A percentile compares a stretch with the other conserved stretches of the same genome.
phyloP scores from a whole-genome alignment of 2,113 vertebrate species.

The Oreochromis spilurus region DNA sequence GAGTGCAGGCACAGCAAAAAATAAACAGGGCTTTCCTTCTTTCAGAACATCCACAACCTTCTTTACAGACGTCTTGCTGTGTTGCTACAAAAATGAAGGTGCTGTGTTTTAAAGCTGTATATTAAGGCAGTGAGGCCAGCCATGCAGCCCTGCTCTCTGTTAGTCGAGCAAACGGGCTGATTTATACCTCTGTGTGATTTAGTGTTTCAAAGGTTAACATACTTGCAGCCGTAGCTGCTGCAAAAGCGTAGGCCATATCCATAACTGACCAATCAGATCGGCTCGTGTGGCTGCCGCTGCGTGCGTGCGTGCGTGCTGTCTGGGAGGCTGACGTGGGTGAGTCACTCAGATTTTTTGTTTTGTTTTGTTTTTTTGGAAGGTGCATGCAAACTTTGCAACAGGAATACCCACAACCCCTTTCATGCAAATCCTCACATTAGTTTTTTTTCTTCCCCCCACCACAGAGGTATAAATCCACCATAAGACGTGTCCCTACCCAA shows the following conservation, averaged over 20 bases:
- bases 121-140: conserved; percentile 39
- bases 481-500: conserved; percentile 75
- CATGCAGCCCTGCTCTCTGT: conserved; percentile 63
- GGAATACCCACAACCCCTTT: conserved; percentile 55
- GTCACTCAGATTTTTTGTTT: not conserved
- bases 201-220: not conserved
- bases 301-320: not conserved
- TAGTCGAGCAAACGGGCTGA: conserved; percentile 50
- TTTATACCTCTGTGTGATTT: conserved; percentile 63
- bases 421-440: conserved; percentile 52
- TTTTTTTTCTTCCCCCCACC: conserved; percentile 13
- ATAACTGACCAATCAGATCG: not conserved
- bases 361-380: not conserved
- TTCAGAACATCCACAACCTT: not conserved
- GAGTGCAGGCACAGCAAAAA: conserved; percentile 14
- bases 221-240: not conserved
- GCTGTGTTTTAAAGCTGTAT: not conserved
- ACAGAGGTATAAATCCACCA: conserved; percentile 69
- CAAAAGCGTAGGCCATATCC: conserved; percentile 4
- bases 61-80: not conserved
- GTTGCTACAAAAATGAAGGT: not conserved
- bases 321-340: conserved; percentile 5
- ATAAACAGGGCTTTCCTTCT: not conserved
- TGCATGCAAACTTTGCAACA: conserved; percentile 57
- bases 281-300: not conserved